These are phyloP conservation scores for Condylura cristata DNA, from an alignment of 2,113 vertebrate genomes.

Conservation along the genomic window DNA sequence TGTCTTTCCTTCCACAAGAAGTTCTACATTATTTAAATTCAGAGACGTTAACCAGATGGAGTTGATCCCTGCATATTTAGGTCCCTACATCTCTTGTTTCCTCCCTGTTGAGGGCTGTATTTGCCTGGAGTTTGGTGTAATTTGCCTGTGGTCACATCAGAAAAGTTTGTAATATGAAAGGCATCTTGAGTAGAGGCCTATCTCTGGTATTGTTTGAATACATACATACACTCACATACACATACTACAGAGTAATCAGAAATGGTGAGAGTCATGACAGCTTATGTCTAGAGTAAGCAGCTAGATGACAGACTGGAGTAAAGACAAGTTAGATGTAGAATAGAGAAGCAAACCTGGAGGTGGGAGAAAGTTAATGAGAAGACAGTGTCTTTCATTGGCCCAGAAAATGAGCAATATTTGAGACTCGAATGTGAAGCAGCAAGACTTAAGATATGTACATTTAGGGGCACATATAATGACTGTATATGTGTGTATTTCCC, in stretches of 20 bases:
- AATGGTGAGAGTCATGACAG: not conserved
- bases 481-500: not conserved
- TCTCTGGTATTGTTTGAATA: not conserved
- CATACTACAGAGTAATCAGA: not conserved
- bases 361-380: not conserved
- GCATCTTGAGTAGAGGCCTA: not conserved
- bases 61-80: not conserved
- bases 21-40: not conserved
- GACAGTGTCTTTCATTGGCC: too few relatives aligned
- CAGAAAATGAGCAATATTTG: not conserved
- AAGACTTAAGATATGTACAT: fast-evolving
- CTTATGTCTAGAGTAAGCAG: not conserved
- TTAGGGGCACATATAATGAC: not conserved
- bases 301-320: not conserved
- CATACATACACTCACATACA: not conserved
- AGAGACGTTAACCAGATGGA: not conserved
- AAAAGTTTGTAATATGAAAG: not conserved
- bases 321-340: not conserved
- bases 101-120: not conserved
- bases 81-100: not conserved
- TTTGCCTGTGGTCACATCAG: not conserved
- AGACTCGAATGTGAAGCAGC: not conserved
- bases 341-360: not conserved
- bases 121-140: not conserved
- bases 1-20: not conserved